Percentiles rank a stretch among this genome's conserved stretches.
Conservation (phyloP, 2,888 invertebrate species). For the Invenusta paracnida region DNA sequence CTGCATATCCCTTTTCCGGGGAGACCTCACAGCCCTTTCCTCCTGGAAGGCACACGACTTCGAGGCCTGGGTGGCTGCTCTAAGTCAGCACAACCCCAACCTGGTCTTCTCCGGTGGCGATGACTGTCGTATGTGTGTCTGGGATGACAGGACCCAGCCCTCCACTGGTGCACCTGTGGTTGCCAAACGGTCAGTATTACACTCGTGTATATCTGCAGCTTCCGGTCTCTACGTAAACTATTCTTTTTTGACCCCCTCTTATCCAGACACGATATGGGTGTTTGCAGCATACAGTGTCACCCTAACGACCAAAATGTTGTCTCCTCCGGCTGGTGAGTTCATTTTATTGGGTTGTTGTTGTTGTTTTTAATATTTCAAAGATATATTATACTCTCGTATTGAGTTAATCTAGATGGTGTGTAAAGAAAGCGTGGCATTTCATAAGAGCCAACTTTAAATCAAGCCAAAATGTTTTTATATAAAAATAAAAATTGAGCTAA, state of each 20-base stretch:
- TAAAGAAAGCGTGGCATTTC: too few species aligned
- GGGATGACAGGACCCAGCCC: slow-evolving; percentile 10
- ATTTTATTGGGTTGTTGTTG: too few species aligned
- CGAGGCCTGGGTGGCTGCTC: slow-evolving; percentile 39
- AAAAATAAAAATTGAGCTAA: too few species aligned
- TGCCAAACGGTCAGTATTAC: too few species aligned
- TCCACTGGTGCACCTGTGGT: background rate
- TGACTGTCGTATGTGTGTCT: slow-evolving; percentile 35
- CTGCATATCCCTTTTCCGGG: background rate
- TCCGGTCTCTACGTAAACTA: too few species aligned
- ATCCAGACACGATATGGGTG: slow-evolving; percentile 12
- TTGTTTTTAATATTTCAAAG: too few species aligned
- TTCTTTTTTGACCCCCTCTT: background rate
- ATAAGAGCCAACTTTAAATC: too few species aligned
- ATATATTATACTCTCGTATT: too few species aligned
- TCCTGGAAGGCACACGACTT: slow-evolving; percentile 39
- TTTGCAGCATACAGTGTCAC: slow-evolving; percentile 24
- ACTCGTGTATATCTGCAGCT: too few species aligned
- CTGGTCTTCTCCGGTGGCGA: slow-evolving; percentile 36
- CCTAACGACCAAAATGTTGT: background rate
- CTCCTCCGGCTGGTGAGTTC: slow-evolving; percentile 29
- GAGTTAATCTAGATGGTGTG: too few species aligned
- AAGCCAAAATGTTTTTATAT: too few species aligned
- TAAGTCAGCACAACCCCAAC: background rate
- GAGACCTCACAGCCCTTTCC: background rate